Conservation (phyloP, 2,113 vertebrate genomes). For the Nanorana parkeri region DNA sequence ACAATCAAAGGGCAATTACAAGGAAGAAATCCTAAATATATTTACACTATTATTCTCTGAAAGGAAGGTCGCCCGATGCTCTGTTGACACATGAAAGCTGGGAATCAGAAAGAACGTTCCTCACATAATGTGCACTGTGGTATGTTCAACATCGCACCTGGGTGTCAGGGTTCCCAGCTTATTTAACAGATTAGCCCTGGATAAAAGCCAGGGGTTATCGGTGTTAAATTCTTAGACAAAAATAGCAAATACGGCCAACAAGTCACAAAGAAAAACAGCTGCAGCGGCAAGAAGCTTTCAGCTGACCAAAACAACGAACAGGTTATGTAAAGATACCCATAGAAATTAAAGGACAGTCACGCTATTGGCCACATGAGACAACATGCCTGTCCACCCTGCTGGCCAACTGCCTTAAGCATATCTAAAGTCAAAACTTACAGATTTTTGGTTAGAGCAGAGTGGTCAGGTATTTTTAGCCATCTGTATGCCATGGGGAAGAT, state of each 20-base stretch:
- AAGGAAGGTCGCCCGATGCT: conserved; percentile 11
- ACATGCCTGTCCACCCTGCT: too few species aligned
- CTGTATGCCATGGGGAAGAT: too few species aligned
- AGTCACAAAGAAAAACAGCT: neutral
- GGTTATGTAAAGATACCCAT: too few species aligned
- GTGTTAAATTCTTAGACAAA: neutral
- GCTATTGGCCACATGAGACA: too few species aligned
- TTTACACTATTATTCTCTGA: neutral
- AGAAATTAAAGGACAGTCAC: too few species aligned
- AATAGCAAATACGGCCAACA: neutral
- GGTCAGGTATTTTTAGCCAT: too few species aligned
- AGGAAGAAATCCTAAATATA: conserved; percentile 25
- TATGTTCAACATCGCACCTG: conserved; percentile 19
- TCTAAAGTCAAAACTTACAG: too few species aligned
- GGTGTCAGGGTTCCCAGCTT: neutral
- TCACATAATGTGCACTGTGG: neutral
- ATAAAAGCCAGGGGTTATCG: neutral
- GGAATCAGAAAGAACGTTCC: neutral
- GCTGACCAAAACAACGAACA: neutral
- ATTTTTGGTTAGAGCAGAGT: too few species aligned
- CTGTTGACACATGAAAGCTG: neutral
- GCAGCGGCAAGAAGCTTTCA: neutral
- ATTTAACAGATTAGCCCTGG: neutral
- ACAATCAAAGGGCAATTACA: conserved; percentile 10
- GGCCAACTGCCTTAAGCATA: too few species aligned